These are phyloP conservation scores for Trinorchestia longiramus DNA, from an alignment of 1,140 invertebrate genomes.

Conservation along the genomic window DNA sequence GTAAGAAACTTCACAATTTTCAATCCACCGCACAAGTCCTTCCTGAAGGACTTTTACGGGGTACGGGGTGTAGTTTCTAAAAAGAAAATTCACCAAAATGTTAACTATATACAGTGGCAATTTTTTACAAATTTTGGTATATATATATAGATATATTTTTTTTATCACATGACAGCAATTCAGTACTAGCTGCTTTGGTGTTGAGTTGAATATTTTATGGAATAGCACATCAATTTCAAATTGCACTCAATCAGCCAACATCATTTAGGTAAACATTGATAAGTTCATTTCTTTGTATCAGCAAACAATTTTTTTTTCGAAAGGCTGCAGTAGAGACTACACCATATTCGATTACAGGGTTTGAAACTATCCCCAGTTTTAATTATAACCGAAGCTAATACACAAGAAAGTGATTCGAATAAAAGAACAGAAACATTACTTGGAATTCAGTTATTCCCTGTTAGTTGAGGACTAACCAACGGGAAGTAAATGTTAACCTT, in stretches of 20 bases:
- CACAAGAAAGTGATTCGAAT: background rate
- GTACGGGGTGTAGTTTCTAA: background rate
- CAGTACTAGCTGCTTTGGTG: background rate
- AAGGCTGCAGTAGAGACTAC: background rate
- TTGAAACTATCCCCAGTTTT: background rate
- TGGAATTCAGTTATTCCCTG: background rate
- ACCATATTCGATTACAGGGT: background rate
- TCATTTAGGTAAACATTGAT: background rate
- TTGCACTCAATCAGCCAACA: background rate
- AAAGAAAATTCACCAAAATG: background rate
- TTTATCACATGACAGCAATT: background rate
- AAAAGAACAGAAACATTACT: background rate
- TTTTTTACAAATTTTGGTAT: background rate
- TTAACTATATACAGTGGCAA: background rate
- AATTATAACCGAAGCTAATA: background rate
- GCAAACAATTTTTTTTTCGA: background rate
- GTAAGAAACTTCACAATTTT: background rate
- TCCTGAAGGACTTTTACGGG: background rate
- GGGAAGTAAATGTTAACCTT: background rate
- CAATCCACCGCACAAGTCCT: background rate
- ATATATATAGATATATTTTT: background rate
- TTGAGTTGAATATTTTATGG: background rate
- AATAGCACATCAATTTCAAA: background rate
- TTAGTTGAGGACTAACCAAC: background rate
- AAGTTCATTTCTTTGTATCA: background rate